Base-by-base conservation (phyloP, 2,113 vertebrate genomes). In the Scomber scombrus region DNA sequence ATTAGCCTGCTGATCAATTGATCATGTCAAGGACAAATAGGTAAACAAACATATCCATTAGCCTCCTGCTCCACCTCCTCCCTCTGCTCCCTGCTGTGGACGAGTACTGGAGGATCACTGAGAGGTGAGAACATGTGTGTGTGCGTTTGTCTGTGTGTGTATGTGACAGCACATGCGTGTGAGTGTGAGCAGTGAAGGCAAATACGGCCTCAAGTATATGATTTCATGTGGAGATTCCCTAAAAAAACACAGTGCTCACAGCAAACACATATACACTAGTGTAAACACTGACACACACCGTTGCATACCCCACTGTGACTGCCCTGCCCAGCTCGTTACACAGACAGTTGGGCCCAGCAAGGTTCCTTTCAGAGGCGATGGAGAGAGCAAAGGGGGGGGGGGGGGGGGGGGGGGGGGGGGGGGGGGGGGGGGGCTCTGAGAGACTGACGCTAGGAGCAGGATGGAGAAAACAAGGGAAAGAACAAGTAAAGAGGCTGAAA, bases 301-400 rank as follows among this genome's bases (percentile, higher is more conserved):
- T 70, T 11, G 68, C 91, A 88, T 86, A 88, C 86, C 92, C 93
- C 90, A 94, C 95, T 95, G 96, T 93, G 96, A 94, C 78, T 50
- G 91, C 91, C 95, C 95, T 95, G 91, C 96, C 96, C 95, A 94
- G 93, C 96, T 97, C 93, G 95, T 97, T 96, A 96, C 95, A 96
- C 94, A 96, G 94, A 93, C 95, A 95, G 95, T 96, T 97, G 95
- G 93, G 94, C 96, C 95, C 97, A 97, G 96, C 96, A 96, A 97
- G 96, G 93, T 74, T 93, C 95, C 92, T 94, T 96, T 96, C 95
- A 95, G 81, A 84, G 86, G 77, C 78, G 23, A 76, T 74, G 77
- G 80, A 76, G 86, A 71, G 86, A 74, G 86, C 47, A 55, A 68
- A 85, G 13, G 61, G 73, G 82, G 85, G 71, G 80, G 75, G 71